Conservation (phyloP, 2,888 invertebrate genomes). For the Drosophila anceps region DNA sequence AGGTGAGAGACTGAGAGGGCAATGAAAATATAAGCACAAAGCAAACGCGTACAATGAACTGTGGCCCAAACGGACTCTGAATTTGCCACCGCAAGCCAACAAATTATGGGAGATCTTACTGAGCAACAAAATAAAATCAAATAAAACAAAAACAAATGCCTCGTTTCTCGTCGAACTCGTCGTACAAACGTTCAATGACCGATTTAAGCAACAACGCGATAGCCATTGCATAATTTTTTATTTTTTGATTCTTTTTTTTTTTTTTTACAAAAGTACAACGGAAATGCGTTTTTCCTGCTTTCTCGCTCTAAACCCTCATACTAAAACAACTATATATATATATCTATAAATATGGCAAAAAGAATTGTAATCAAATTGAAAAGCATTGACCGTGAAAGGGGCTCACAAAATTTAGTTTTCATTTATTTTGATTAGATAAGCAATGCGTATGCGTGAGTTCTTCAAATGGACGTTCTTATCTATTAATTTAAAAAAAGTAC, state of each 20-base stretch:
- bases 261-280: slow-evolving; percentile 42
- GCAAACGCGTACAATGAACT: slow-evolving; percentile 55
- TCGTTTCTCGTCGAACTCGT: slow-evolving; percentile 17
- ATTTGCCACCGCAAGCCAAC: slow-evolving; percentile 43
- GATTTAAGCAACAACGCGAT: slow-evolving; percentile 53
- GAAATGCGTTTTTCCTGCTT: slow-evolving; percentile 53
- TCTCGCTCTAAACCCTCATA: neutral
- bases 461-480: slow-evolving; percentile 56
- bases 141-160: slow-evolving; percentile 14
- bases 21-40: slow-evolving; percentile 26
- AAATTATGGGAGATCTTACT: slow-evolving; percentile 45
- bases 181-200: slow-evolving; percentile 61
- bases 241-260: slow-evolving; percentile 38
- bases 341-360: neutral
- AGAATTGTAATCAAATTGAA: slow-evolving; percentile 34
- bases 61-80: slow-evolving; percentile 38
- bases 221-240: slow-evolving; percentile 67
- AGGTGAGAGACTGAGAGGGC: no score
- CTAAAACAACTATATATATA: neutral
- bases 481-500: slow-evolving; percentile 36
- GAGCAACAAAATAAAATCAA: slow-evolving; percentile 8
- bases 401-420: slow-evolving; percentile 42
- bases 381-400: slow-evolving; percentile 75
- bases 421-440: slow-evolving; percentile 63
- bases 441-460: slow-evolving; percentile 10